Conservation (phyloP, 2,888 invertebrate species). For the Baccha elongata region DNA sequence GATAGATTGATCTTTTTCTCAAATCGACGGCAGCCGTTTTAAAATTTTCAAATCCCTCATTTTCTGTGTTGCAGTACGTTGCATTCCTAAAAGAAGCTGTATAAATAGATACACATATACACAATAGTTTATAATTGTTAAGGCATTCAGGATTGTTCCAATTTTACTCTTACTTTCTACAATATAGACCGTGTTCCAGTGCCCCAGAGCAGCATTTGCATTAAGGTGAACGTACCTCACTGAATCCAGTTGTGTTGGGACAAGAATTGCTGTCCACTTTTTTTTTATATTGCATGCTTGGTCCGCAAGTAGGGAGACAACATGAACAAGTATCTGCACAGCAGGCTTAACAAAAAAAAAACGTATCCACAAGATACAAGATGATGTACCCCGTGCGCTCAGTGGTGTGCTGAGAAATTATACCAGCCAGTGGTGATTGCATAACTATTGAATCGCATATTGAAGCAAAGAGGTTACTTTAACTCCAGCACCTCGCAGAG, state of each 20-base stretch:
- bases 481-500: constrained; percentile 38
- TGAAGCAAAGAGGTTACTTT: constrained; percentile 51
- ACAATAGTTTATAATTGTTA: constrained; percentile 16
- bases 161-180: constrained; percentile 63
- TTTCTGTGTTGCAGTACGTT: background rate
- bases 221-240: constrained; percentile 51
- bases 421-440: constrained; percentile 46
- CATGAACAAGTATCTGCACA: constrained; percentile 42
- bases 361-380: constrained; percentile 23
- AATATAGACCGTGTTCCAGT: constrained; percentile 51
- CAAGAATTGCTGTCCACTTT: constrained; percentile 37
- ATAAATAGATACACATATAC: too few species aligned
- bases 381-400: constrained; percentile 29
- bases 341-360: background rate
- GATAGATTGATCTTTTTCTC: constrained; percentile 49
- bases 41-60: constrained; percentile 36
- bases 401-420: constrained; percentile 52
- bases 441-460: constrained; percentile 49
- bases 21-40: constrained; percentile 28
- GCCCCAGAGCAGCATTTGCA: constrained; percentile 48
- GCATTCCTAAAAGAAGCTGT: constrained; percentile 21
- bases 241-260: constrained; percentile 38
- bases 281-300: constrained; percentile 1
- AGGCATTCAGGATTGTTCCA: constrained; percentile 49
- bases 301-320: constrained; percentile 27